Base-by-base conservation (phyloP, 2,888 invertebrate species). In the Diadromus collaris region DNA sequence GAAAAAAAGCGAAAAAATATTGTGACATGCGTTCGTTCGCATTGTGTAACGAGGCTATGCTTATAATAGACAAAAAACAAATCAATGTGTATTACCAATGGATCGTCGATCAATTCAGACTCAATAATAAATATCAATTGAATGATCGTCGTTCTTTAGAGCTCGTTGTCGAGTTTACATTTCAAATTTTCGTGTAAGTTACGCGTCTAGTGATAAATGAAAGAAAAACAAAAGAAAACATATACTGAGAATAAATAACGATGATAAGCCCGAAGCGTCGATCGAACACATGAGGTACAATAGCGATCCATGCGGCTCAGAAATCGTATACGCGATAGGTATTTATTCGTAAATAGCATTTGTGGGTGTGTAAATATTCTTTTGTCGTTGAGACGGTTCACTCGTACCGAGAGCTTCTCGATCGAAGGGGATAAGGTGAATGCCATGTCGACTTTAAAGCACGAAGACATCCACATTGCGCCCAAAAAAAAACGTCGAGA, bases 301-400 rank as follows among this genome's bases (percentile, higher is more conserved):
- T 19, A 7, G 9, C 21, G 19, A 19, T 6, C 19, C 13, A 32
- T 58, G 34, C 34, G 10, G 13, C 13, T 60, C 34, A 34, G 24
- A 21, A 24, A 41, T 54, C 54, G 65, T 41, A 38, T 38, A 74
- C 65, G 68, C 60, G 60, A 61, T 70, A 65, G 44, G 32, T 56
- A 70, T 78, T 68, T 78, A 38, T 74, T 78, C 74, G 70, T 70
- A 65, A 68, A 70, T 70, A 78, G 24, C 58, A 54, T 29, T 65
- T 54, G 61, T 74, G 64, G 58, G 60, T 78, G 69, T 78, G 78
- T 74, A 74, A 65, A 74, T 78, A 78, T 74, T 65, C 70, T 64
- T 58, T 65, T 56, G 41, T 44, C 60, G 46, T 69, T 32, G 58
- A 51, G 54, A 60, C 74, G 48, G 69, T 69, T 48, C 6, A 24